A percentile compares a stretch with the other conserved stretches of the same genome.
These are phyloP conservation scores for Colletes latitarsis DNA, from an alignment of 1,140 invertebrate genomes.

Conservation along the genomic window DNA sequence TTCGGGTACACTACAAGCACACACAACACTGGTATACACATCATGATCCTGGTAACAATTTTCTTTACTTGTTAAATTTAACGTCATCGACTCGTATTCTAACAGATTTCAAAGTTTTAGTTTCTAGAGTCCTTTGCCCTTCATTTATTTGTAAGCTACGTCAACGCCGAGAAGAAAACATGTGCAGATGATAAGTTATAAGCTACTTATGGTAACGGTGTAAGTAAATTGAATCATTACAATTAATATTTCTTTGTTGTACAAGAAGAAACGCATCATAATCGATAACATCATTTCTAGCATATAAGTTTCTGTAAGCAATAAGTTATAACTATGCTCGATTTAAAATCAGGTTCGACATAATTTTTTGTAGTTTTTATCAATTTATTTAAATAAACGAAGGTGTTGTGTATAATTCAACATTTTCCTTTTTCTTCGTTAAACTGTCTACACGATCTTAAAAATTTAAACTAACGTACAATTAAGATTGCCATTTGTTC, in stretches of 20 bases:
- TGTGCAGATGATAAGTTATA: not conserved
- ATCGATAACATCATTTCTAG: conserved; percentile 26
- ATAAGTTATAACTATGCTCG: not conserved
- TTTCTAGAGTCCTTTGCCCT: conserved; percentile 10
- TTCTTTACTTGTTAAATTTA: not conserved
- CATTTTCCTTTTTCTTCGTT: not conserved
- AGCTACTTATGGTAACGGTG: not conserved
- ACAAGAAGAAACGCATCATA: not conserved
- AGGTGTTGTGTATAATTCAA: not conserved
- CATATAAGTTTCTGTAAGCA: conserved; percentile 6
- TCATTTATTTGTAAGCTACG: not conserved
- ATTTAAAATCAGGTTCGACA: not conserved
- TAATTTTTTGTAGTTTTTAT: not conserved
- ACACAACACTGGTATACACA: not conserved
- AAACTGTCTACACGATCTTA: not conserved
- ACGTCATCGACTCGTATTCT: not conserved
- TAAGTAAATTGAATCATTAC: not conserved
- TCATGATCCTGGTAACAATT: not conserved
- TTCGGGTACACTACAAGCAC: conserved; percentile 10
- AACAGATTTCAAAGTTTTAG: not conserved
- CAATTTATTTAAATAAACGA: not conserved
- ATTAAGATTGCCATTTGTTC: not conserved
- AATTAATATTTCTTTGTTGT: conserved; percentile 18
- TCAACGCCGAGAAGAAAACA: not conserved
- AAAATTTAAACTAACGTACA: not conserved